Conservation (phyloP, 2,888 invertebrate species). For the Pyrgus malvae region DNA sequence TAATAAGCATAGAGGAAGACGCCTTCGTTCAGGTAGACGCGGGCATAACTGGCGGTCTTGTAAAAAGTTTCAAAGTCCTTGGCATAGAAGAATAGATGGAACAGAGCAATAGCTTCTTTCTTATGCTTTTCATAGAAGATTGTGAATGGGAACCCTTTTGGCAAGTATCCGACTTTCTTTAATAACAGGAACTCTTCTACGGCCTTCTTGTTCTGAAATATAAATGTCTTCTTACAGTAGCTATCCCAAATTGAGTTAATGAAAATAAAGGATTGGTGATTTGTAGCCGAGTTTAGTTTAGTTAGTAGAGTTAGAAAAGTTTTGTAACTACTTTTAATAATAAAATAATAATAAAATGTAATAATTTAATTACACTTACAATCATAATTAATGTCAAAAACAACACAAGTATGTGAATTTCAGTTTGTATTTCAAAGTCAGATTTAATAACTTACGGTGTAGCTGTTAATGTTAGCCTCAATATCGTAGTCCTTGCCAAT, state of each 20-base stretch:
- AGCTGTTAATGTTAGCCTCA: slow-evolving; percentile 58
- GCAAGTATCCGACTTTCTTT: slow-evolving; percentile 69
- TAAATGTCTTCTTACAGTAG: too few relatives aligned
- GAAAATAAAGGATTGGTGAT: too few relatives aligned
- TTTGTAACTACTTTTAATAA: too few relatives aligned
- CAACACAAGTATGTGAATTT: too few relatives aligned
- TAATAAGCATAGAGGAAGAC: slow-evolving; percentile 84
- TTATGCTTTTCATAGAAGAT: slow-evolving; percentile 68
- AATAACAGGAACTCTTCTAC: slow-evolving; percentile 65
- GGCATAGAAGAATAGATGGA: slow-evolving; percentile 81
- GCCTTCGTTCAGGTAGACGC: slow-evolving; percentile 82
- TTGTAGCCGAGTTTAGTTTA: too few relatives aligned
- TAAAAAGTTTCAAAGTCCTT: slow-evolving; percentile 83
- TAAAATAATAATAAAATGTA: too few relatives aligned
- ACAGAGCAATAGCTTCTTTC: slow-evolving; percentile 76
- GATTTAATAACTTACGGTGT: slow-evolving; percentile 52
- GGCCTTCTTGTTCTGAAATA: slow-evolving; percentile 59
- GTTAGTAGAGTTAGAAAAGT: too few relatives aligned
- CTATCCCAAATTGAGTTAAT: too few relatives aligned
- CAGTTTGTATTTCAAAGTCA: too few relatives aligned
- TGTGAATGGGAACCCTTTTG: slow-evolving; percentile 75
- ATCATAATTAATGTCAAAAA: too few relatives aligned
- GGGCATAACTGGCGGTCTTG: slow-evolving; percentile 79
- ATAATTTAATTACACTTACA: too few relatives aligned
- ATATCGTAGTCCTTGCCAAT: slow-evolving; percentile 58